A percentile compares a stretch with the other conserved stretches of the same genome.
These are phyloP conservation scores for Andrena camellia DNA, from an alignment of 2,888 invertebrate genomes.

Conservation along the genomic window DNA sequence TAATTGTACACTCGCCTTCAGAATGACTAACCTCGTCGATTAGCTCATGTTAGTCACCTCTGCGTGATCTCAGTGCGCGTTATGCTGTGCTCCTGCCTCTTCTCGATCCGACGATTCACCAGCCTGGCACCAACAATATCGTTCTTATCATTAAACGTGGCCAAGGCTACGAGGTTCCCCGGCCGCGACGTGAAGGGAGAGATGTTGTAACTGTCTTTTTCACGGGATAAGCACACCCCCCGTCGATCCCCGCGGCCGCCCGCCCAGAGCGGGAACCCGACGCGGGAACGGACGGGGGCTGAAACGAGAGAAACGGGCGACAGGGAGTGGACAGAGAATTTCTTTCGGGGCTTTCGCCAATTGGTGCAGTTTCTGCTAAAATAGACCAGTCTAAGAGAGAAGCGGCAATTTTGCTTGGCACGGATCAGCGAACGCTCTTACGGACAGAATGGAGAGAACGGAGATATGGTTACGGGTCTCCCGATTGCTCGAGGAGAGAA, in stretches of 20 bases:
- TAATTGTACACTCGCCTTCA: constrained; percentile 54
- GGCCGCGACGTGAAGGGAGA: background rate
- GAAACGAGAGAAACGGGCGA: background rate
- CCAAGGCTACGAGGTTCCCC: constrained; percentile 6
- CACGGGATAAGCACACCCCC: background rate
- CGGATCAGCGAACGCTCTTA: background rate
- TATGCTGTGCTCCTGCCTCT: constrained; percentile 89
- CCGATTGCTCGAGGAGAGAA: constrained; percentile 57
- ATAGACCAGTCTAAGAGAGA: background rate
- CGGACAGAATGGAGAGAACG: constrained; percentile 17
- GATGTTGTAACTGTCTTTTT: constrained; percentile 62
- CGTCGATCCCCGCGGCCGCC: background rate
- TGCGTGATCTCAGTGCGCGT: constrained; percentile 89
- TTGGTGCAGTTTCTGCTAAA: background rate
- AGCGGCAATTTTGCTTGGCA: constrained; percentile 7
- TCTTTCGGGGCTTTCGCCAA: background rate
- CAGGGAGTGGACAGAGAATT: background rate
- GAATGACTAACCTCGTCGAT: constrained; percentile 69
- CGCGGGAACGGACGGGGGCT: background rate
- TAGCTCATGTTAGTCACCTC: constrained; percentile 86
- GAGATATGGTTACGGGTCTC: constrained; percentile 41
- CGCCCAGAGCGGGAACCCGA: background rate
- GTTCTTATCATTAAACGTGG: constrained; percentile 18
- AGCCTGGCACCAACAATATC: constrained; percentile 86
- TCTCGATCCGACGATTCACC: constrained; percentile 89